These are phyloP conservation scores for Malurus cyaneus DNA, from an alignment of 2,113 vertebrate species.

Conservation along the genomic window DNA sequence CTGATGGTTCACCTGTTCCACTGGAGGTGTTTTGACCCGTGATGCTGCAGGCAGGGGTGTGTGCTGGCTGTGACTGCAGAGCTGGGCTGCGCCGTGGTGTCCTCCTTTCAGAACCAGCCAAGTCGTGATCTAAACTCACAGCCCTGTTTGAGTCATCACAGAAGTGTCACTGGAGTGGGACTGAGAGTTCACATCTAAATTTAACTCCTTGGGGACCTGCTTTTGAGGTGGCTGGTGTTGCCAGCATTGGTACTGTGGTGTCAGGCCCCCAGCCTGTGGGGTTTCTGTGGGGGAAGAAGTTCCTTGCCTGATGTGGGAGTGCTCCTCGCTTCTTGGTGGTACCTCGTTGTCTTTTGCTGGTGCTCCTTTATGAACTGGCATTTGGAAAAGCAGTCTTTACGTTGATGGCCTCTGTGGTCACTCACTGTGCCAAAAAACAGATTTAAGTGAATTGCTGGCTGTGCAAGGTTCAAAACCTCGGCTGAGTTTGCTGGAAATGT, in stretches of 20 bases:
- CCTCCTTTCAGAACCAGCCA: neutral
- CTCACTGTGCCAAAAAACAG: neutral
- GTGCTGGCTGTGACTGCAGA: neutral
- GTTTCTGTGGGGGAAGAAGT: neutral
- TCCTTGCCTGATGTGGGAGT: neutral
- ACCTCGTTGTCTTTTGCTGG: neutral
- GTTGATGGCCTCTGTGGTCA: neutral
- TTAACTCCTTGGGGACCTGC: neutral
- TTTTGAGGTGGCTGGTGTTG: neutral
- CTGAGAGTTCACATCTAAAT: neutral
- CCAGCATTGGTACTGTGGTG: rapidly evolving
- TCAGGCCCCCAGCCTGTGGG: neutral
- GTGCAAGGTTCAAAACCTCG: neutral
- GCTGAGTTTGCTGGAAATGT: neutral
- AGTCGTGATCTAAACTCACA: neutral
- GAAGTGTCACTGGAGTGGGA: neutral
- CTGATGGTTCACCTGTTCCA: neutral
- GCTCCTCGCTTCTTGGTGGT: neutral
- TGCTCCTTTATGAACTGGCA: neutral
- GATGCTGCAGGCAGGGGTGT: neutral
- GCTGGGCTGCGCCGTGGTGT: neutral
- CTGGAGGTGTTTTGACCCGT: neutral
- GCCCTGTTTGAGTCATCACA: neutral
- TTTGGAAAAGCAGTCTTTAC: neutral
- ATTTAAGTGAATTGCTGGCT: neutral